These are phyloP conservation scores for Enhydra lutris DNA, from an alignment of 2,113 vertebrate species.

Conservation along the genomic window DNA sequence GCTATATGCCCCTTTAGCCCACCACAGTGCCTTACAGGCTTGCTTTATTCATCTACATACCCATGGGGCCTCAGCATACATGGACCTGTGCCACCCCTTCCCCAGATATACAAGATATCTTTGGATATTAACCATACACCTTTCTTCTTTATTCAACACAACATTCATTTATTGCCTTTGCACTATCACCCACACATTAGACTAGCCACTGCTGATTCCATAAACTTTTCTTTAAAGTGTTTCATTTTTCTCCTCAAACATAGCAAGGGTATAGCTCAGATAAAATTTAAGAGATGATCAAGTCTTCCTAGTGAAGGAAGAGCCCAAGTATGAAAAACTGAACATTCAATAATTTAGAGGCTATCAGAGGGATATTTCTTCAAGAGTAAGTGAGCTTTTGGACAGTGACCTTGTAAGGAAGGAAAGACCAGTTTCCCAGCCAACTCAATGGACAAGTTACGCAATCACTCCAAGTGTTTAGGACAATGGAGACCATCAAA, in stretches of 20 bases:
- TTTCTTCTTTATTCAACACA: not conserved
- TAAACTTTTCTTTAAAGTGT: not conserved
- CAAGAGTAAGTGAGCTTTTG: constrained; percentile 54
- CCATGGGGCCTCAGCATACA: not conserved
- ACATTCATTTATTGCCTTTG: not conserved
- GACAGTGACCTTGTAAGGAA: constrained; percentile 2
- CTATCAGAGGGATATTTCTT: constrained; percentile 60
- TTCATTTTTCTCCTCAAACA: not conserved
- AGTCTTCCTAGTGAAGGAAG: not conserved
- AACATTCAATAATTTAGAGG: constrained; percentile 37
- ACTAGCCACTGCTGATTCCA: not conserved
- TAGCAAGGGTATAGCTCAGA: not conserved
- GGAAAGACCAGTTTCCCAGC: constrained; percentile 35
- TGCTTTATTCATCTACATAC: not conserved
- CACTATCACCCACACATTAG: not conserved
- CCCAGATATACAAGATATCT: not conserved
- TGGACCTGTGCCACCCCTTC: not conserved
- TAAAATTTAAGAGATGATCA: not conserved
- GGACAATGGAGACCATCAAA: constrained; percentile 54
- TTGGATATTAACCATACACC: not conserved
- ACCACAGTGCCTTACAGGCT: not conserved
- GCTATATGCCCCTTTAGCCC: not conserved
- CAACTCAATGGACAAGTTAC: not conserved
- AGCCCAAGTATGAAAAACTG: constrained; percentile 23
- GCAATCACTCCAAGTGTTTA: constrained; percentile 23